phyloP scores from a whole-genome alignment of 2,113 vertebrate genomes.

The Miniopterus natalensis region DNA sequence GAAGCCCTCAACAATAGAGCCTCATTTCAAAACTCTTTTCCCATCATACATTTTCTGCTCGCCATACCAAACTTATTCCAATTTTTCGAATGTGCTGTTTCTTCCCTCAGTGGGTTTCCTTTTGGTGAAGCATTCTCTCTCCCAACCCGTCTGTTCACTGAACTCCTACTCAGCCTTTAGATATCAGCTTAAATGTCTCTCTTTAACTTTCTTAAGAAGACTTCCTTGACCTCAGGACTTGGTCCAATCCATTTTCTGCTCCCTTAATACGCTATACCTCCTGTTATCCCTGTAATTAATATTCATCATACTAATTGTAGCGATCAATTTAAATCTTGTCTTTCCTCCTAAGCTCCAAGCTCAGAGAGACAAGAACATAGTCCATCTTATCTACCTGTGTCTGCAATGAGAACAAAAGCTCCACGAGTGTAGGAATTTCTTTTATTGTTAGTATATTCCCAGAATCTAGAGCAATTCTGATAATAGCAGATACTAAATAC shows the following conservation, averaged over 20 bases:
- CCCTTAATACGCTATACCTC: not conserved
- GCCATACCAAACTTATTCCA: not conserved
- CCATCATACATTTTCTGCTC: not conserved
- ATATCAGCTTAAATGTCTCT: not conserved
- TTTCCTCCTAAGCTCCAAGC: not conserved
- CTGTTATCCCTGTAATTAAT: not conserved
- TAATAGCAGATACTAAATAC: not conserved
- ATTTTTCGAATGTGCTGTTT: not conserved
- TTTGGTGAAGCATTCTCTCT: not conserved
- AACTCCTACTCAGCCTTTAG: not conserved
- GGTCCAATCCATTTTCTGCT: not conserved
- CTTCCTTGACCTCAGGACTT: not conserved
- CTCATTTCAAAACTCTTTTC: not conserved
- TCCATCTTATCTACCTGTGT: not conserved
- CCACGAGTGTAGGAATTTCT: not conserved
- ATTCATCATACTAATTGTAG: not conserved
- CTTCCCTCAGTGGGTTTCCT: not conserved
- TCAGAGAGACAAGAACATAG: not conserved
- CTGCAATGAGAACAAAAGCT: not conserved
- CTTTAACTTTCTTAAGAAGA: not conserved
- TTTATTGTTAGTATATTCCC: not conserved
- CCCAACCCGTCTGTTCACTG: not conserved
- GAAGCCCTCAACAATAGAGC: not conserved
- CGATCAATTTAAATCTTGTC: constrained; percentile 4
- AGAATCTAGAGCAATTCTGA: not conserved